Percentiles rank a stretch among this genome's conserved stretches.
Conservation (phyloP, 2,888 invertebrate species). For the Corythucha ciliata region DNA sequence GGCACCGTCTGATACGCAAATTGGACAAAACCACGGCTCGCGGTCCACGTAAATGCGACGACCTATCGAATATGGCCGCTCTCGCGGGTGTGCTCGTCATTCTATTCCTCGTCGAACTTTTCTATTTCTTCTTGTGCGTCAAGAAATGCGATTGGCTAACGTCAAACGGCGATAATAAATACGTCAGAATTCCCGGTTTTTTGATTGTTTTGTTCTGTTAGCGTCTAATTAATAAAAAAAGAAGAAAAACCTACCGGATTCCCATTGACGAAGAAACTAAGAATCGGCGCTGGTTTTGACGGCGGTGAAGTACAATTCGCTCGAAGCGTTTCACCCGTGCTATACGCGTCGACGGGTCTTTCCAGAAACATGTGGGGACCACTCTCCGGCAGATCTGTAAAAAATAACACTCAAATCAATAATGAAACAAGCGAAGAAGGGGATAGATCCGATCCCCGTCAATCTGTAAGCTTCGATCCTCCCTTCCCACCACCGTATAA, state of each 20-base stretch:
- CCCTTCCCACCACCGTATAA: too few species aligned
- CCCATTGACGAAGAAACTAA: constrained; percentile 27
- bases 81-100: constrained; percentile 15
- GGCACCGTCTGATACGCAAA: constrained; percentile 19
- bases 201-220: not conserved
- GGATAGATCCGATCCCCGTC: not conserved
- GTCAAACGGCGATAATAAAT: too few species aligned
- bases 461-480: not conserved
- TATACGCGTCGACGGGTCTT: constrained; percentile 24
- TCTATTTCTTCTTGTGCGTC: constrained; percentile 12
- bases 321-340: constrained; percentile 26
- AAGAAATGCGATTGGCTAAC: constrained; percentile 15
- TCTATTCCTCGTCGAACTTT: constrained; percentile 15
- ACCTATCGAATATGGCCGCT: constrained; percentile 13
- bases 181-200: too few species aligned
- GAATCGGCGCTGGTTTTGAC: constrained; percentile 28
- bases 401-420: not conserved
- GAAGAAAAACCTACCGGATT: constrained; percentile 21
- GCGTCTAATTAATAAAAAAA: not conserved
- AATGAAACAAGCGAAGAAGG: not conserved
- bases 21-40: constrained; percentile 12
- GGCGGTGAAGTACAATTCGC: constrained; percentile 30
- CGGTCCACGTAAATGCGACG: constrained; percentile 17
- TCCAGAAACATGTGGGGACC: constrained; percentile 24
- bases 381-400: constrained; percentile 30